A percentile compares a stretch with the other conserved stretches of the same genome.
phyloP scores from a whole-genome alignment of 2,797 vertebrate species.

The Spinus pinus region DNA sequence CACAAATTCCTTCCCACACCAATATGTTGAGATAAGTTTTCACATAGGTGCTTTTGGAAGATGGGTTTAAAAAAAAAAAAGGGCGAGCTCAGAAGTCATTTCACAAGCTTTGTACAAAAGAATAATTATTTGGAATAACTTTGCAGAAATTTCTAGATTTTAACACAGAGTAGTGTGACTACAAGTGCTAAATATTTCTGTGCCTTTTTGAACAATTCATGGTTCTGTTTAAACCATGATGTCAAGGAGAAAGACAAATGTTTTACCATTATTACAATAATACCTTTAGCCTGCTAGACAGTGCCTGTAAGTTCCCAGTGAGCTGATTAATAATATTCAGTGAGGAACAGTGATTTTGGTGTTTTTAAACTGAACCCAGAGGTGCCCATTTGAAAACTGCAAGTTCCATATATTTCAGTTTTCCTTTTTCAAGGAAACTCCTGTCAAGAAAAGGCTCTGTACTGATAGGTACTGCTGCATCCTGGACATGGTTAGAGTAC shows the following conservation, averaged over 20 bases:
- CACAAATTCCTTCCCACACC: slow-evolving; percentile 37
- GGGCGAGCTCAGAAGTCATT: background rate
- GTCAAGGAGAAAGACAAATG: background rate
- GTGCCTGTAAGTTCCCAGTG: background rate
- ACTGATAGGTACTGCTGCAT: background rate
- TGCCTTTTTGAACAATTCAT: background rate
- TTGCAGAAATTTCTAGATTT: background rate
- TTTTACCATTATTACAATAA: background rate
- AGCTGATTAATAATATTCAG: background rate
- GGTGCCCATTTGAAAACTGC: background rate
- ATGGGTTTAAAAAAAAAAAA: background rate
- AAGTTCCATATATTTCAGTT: background rate
- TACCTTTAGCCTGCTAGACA: background rate
- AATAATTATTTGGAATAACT: background rate
- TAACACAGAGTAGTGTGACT: background rate
- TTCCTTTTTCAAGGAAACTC: background rate
- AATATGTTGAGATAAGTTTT: background rate
- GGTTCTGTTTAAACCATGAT: background rate
- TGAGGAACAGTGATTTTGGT: background rate
- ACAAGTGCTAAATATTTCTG: background rate
- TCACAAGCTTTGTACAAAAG: background rate
- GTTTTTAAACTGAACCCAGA: background rate
- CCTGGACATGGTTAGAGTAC: background rate
- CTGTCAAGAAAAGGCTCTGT: background rate
- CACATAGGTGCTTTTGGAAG: background rate